Evolutionary conservation across 2,113 vertebrate species (phyloP), one percentile per base, ranked within the genome.

Genomic region (Cyphomyrus discorhynchus): DNA sequence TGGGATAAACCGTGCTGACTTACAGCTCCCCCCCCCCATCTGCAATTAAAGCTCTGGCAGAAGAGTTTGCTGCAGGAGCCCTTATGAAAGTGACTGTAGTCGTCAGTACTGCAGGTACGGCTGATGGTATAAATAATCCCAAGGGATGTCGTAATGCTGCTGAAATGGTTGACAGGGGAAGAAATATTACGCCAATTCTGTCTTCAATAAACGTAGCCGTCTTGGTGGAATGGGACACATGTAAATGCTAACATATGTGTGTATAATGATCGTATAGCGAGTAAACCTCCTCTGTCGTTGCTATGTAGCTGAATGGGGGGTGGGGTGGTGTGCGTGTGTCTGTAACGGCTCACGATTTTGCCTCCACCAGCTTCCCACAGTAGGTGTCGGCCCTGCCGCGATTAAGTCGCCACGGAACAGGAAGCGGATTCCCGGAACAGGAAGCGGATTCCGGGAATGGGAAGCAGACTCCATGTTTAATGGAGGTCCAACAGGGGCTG

Each of bases 401-500:
- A 74, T 50, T 39, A 62, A 86, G 47, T 58, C 90, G 89, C 47
- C 70, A 83, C 42, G 74, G 91, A 80, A 83, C 31, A 58, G 88
- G 88, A 70, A 90, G 88, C 8, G n/a, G 91, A 91, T 90, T 91
- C 90, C n/a, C 74, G 74, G 91, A 85, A 86, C 31, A 58, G 88
- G 88, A 70, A 90, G 88, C 8, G n/a, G 91, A 91, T 90, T 91
- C 90, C n/a, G 83, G 74, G 91, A 85, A 86, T 42, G 70, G 88
- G 88, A 70, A 90, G 88, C 9, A n/a, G 91, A 91, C 90, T 91
- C 90, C 88, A 88, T 89, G 91, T 91, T 91, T 93, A 93, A 93
- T 93, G 89, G 92, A 90, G 88, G 92, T 92, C 90, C 66, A 84
- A 89, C 80, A 39, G 58, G 82, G 90, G 89, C 80, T 82, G 88